Evolutionary conservation across 1,140 invertebrate species (phyloP).

Genomic region (Galleria mellonella): DNA sequence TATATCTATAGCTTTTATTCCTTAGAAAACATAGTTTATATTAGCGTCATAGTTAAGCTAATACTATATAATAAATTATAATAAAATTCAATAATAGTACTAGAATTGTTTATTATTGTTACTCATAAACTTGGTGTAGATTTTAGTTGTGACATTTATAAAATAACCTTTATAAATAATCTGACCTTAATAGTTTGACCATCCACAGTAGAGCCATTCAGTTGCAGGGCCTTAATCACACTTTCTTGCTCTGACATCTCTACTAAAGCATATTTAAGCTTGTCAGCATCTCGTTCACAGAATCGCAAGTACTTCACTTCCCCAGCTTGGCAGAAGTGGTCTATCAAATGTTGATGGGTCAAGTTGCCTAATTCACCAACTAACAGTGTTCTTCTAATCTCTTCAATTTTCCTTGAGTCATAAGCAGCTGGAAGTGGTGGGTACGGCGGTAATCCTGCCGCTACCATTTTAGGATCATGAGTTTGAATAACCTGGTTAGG

Average conservation of each 20-base stretch:
- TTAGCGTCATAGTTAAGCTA: too few relatives aligned
- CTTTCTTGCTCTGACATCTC: conserved; percentile 95
- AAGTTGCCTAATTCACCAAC: conserved; percentile 42
- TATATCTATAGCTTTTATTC: too few relatives aligned
- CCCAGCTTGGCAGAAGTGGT: conserved; percentile 89
- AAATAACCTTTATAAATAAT: conserved; percentile 1
- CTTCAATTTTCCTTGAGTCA: conserved; percentile 94
- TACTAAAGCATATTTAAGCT: conserved; percentile 87
- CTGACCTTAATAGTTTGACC: conserved; percentile 72
- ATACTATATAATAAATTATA: too few relatives aligned
- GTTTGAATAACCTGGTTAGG: conserved; percentile 92
- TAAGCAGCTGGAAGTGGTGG: conserved; percentile 93
- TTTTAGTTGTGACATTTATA: too few relatives aligned
- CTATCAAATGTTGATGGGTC: conserved; percentile 85
- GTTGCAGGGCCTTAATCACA: conserved; percentile 89
- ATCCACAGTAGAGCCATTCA: conserved; percentile 86
- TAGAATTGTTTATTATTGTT: too few relatives aligned
- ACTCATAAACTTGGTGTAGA: too few relatives aligned
- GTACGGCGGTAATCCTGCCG: conserved; percentile 91
- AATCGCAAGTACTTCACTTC: conserved; percentile 97
- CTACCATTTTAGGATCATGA: conserved; percentile 90
- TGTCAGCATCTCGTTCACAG: conserved; percentile 88
- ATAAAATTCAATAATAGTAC: too few relatives aligned
- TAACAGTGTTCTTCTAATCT: conserved; percentile 82
- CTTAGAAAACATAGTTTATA: too few relatives aligned